A percentile compares a stretch with the other conserved stretches of the same genome.
Conservation (phyloP, 2,797 vertebrate genomes). For the Tarsius wallacei region DNA sequence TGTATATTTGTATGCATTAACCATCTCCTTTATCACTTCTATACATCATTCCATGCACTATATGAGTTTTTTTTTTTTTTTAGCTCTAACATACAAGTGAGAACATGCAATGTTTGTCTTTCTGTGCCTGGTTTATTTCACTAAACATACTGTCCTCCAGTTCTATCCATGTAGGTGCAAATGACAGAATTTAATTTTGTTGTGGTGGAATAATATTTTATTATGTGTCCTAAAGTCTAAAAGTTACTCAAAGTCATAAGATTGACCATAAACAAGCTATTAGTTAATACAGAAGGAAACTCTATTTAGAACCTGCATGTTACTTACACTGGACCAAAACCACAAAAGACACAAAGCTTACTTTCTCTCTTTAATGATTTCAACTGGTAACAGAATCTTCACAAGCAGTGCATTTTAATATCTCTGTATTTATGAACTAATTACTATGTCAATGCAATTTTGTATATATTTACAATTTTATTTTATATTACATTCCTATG, state of each 20-base stretch:
- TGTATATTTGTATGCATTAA: no score
- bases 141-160: no score
- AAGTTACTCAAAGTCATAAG: not conserved
- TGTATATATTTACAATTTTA: not conserved
- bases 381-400: not conserved
- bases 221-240: not conserved
- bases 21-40: no score
- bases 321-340: not conserved
- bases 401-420: not conserved
- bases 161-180: no score
- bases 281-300: not conserved
- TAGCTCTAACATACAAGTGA: no score
- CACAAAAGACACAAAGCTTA: not conserved
- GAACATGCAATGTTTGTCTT: no score
- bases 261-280: not conserved
- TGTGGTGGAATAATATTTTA: no score
- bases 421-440: not conserved
- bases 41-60: no score
- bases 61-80: no score
- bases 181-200: no score
- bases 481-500: constrained; percentile 15
- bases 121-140: no score
- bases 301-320: not conserved
- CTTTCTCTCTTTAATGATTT: not conserved
- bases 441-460: not conserved